These are phyloP conservation scores for Galleria mellonella DNA, from an alignment of 1,140 invertebrate species.

Conservation along the genomic window DNA sequence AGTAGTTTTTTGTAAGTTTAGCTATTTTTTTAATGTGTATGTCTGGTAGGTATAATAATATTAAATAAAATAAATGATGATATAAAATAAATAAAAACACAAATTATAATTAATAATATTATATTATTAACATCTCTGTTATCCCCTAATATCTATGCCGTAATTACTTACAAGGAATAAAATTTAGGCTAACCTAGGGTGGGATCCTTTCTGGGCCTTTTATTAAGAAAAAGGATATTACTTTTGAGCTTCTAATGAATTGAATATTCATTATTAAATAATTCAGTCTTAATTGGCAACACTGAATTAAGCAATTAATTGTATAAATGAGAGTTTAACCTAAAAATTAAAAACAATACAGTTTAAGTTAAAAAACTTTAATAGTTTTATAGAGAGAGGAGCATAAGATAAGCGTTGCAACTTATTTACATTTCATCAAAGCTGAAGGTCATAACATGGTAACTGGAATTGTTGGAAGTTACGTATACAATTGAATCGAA, in stretches of 20 bases:
- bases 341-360: too few relatives aligned
- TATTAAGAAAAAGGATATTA: conserved; percentile 16
- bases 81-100: conserved; percentile 21
- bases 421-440: conserved; percentile 57
- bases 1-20: too few relatives aligned
- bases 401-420: conserved; percentile 22
- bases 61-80: neutral
- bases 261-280: neutral
- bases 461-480: conserved; percentile 62
- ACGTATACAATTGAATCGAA: conserved; percentile 34
- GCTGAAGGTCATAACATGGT: conserved; percentile 53
- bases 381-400: conserved; percentile 2
- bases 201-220: conserved; percentile 45
- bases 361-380: too few relatives aligned
- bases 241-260: conserved; percentile 24
- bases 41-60: too few relatives aligned
- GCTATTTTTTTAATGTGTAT: too few relatives aligned
- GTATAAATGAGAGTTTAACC: conserved; percentile 12
- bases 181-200: conserved; percentile 42
- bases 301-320: conserved; percentile 33
- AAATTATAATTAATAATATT: conserved; percentile 29
- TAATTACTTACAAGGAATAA: conserved; percentile 29
- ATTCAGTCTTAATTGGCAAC: conserved; percentile 64
- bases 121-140: conserved; percentile 49
- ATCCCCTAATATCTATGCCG: conserved; percentile 30